Conservation (phyloP, 2,113 vertebrate species). For the Noctilio leporinus region DNA sequence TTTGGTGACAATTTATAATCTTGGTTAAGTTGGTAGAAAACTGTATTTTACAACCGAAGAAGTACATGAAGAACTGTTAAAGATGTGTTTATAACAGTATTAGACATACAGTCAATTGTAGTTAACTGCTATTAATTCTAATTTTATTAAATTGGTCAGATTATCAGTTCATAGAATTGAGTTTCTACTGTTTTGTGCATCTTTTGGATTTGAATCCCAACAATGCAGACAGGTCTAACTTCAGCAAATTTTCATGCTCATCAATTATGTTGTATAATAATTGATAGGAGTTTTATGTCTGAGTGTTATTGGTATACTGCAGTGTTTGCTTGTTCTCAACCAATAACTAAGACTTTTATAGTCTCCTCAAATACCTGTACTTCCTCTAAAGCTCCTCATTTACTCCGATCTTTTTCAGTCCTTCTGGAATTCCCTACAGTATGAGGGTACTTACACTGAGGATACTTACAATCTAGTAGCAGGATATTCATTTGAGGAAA, state of each 20-base stretch:
- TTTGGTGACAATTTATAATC: not conserved
- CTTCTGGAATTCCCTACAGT: not conserved
- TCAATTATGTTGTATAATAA: not conserved
- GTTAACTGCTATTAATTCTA: not conserved
- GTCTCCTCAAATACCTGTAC: not conserved
- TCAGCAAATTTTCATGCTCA: not conserved
- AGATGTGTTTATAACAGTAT: not conserved
- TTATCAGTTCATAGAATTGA: not conserved
- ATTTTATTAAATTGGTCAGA: not conserved
- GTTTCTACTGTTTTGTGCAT: not conserved
- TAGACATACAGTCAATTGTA: not conserved
- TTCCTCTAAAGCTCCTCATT: not conserved
- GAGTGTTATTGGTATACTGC: not conserved
- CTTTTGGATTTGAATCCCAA: constrained; percentile 8
- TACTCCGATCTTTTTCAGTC: not conserved
- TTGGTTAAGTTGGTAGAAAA: not conserved
- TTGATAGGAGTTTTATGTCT: not conserved
- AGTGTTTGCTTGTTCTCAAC: not conserved
- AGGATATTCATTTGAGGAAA: not conserved
- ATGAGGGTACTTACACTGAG: not conserved
- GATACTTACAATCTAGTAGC: not conserved
- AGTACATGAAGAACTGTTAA: not conserved
- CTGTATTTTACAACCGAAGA: not conserved
- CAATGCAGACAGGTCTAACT: not conserved
- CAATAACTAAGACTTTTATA: not conserved